Percentiles rank a stretch among this genome's conserved stretches.
phyloP scores from a whole-genome alignment of 2,113 vertebrate genomes.

The Hyaena hyaena region DNA sequence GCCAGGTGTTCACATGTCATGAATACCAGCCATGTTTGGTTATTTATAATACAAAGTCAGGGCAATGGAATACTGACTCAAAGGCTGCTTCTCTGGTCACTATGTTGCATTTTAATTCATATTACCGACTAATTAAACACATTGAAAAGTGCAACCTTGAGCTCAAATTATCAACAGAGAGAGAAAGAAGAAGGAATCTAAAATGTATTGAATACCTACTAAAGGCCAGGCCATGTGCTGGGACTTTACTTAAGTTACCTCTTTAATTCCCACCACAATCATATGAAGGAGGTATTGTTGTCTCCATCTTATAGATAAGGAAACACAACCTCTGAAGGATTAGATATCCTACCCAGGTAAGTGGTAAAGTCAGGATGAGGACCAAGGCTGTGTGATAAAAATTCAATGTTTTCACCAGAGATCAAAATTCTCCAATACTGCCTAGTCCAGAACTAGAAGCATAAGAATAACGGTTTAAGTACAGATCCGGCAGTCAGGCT shows the following conservation, averaged over 20 bases:
- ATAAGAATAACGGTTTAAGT: not conserved
- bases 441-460: not conserved
- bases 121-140: not conserved
- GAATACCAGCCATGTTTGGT: constrained; percentile 21
- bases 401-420: not conserved
- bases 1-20: constrained; percentile 45
- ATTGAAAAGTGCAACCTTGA: not conserved
- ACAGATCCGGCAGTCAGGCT: not conserved
- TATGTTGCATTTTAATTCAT: not conserved
- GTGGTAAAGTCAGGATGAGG: constrained; percentile 39
- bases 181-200: not conserved
- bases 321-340: constrained; percentile 42
- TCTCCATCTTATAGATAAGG: constrained; percentile 57
- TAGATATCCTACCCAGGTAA: constrained; percentile 44
- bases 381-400: not conserved
- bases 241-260: not conserved
- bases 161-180: not conserved
- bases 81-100: not conserved
- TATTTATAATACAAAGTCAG: constrained; percentile 64
- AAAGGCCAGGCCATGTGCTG: not conserved
- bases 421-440: not conserved
- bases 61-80: not conserved
- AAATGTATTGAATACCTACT: not conserved
- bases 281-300: not conserved
- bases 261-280: constrained; percentile 39